Base-by-base conservation (phyloP, 37 sponge, comb jelly and placozoan species). In the Geodia barretti region DNA sequence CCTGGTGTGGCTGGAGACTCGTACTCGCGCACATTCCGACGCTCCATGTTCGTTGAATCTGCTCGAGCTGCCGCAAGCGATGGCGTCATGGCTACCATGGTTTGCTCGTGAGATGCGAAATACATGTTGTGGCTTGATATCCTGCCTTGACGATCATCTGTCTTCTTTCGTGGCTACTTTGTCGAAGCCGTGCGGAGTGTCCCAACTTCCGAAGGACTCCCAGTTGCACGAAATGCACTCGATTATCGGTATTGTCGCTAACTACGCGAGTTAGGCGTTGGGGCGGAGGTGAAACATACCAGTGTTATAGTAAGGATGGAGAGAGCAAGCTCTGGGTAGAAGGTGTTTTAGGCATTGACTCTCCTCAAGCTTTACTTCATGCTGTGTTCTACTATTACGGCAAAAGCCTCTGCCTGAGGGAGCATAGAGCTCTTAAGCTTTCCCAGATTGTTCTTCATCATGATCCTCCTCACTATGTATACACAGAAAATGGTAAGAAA, bases 141-240 rank as follows among this genome's bases (percentile, higher is more conserved):
- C 54, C 54, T 14, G 54, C 54, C 14, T 47, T 14, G 14, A 47
- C 54, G 7, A 47, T 47, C 14, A 7, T 47, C 11, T 47, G 54
- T 47, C 14, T 47, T 17, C 54, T 47, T 47, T 7, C 11, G 54
- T 7, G 54, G 11, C 54, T 47, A 47, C 14, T 47, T 7, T 14
- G 54, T 47, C 11, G n/a, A n/a, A n/a, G n/a, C n/a, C n/a, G n/a
- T n/a, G n/a, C 67, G 5, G 39, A 25, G 28, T 24, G 39, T 32
- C 77, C 77, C 25, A 84, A 76, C 23, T 84, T 84, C 58, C 39
- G 17, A 58, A 76, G 5, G 62, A 84, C 29, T 5, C 24, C 25
- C 58, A 69, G 2, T 84, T 84, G 37, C 58, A 54, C 29, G 32
- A 38, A 1, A 34, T 83, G 36, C 75, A 74, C 25, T 28, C 21